Evolutionary conservation across 2,888 invertebrate species (phyloP).

Genomic region (Trichopoda pennipes): DNA sequence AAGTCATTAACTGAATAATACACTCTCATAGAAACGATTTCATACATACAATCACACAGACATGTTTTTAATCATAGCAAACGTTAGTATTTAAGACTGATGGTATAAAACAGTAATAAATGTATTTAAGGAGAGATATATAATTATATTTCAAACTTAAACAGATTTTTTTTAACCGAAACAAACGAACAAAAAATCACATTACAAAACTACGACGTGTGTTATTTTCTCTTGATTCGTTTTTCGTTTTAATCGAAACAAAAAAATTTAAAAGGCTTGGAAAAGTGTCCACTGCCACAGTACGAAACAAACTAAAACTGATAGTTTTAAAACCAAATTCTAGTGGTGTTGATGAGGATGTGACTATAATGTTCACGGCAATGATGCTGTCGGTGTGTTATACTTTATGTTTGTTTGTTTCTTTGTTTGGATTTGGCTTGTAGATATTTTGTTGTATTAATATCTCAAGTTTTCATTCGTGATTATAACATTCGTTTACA

Average conservation of each 20-base stretch:
- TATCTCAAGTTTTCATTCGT: constrained; percentile 47
- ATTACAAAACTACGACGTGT: constrained; percentile 47
- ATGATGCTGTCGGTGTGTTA: constrained; percentile 1
- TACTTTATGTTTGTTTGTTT: no score
- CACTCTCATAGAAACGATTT: neutral
- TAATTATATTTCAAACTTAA: constrained; percentile 13
- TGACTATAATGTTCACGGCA: constrained; percentile 40
- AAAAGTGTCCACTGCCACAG: constrained; percentile 67
- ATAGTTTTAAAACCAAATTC: constrained; percentile 61
- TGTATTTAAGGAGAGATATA: constrained; percentile 28
- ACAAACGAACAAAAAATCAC: constrained; percentile 40
- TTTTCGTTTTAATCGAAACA: constrained; percentile 31
- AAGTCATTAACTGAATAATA: constrained; percentile 49
- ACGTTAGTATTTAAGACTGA: neutral
- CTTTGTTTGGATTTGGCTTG: neutral
- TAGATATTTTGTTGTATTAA: constrained; percentile 21
- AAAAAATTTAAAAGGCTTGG: constrained; percentile 34
- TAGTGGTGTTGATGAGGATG: constrained; percentile 63
- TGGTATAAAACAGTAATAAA: neutral
- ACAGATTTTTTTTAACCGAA: constrained; percentile 38
- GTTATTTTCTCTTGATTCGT: constrained; percentile 7
- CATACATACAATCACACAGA: constrained; percentile 4
- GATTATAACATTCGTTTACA: constrained; percentile 48
- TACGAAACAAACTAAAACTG: constrained; percentile 66
- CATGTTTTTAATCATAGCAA: no score